Evolutionary conservation across 1,140 invertebrate genomes (phyloP).

Genomic region (Oedothorax gibbosus): DNA sequence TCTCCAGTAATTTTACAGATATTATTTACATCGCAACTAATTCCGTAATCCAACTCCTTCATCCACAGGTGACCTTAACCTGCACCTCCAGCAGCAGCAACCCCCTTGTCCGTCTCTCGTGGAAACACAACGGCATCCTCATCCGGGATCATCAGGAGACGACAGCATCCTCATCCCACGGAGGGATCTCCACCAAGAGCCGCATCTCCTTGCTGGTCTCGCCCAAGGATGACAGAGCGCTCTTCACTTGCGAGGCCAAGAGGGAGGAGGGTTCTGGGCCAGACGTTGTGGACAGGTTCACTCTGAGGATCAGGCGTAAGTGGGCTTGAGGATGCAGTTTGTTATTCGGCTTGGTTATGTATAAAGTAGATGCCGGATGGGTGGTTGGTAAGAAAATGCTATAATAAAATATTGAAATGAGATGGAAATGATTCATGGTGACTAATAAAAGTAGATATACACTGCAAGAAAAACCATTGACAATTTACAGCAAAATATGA

Average conservation of each 20-base stretch:
- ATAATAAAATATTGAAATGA: too few species aligned
- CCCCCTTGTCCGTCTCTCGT: conserved; percentile 88
- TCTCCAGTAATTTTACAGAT: neutral
- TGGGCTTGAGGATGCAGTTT: conserved; percentile 64
- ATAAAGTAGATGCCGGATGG: too few species aligned
- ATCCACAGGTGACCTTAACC: conserved; percentile 73
- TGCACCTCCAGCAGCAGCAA: conserved; percentile 94
- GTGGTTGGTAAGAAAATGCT: too few species aligned
- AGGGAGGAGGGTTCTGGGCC: conserved; percentile 84
- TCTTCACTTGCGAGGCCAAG: conserved; percentile 92
- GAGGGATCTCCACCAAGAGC: conserved; percentile 84
- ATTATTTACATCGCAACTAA: neutral
- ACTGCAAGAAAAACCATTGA: too few species aligned
- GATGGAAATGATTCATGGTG: too few species aligned
- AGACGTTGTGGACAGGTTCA: conserved; percentile 86
- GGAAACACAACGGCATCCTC: conserved; percentile 87
- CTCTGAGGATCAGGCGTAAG: conserved; percentile 91
- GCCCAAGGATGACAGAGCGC: conserved; percentile 84
- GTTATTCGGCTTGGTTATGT: too few species aligned
- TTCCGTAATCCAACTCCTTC: neutral
- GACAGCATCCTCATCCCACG: conserved; percentile 80
- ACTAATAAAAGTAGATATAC: too few species aligned
- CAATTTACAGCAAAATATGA: too few species aligned
- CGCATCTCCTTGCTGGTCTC: conserved; percentile 82
- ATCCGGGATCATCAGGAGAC: conserved; percentile 78